Base-by-base conservation (phyloP, 2,113 vertebrate species). In the Clupea harengus region DNA sequence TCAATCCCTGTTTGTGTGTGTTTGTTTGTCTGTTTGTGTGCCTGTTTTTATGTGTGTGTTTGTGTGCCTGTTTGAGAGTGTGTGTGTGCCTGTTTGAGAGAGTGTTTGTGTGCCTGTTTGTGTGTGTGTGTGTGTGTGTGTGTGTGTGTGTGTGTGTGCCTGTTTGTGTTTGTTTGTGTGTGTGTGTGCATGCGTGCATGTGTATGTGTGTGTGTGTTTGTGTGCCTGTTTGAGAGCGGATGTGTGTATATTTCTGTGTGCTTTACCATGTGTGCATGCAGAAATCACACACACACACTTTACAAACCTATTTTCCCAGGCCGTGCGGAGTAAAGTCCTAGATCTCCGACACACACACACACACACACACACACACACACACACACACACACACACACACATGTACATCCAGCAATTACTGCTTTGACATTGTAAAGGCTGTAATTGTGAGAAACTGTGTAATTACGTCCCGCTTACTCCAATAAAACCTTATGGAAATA, bases 301-400 rank as follows among this genome's bases (percentile, higher is more conserved):
- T 50, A 83, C 84, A 86, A 88, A 84, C n/a, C 17, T 18, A 45
- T 82, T 88, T 90, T 90, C 89, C 86, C 87, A 83, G 39, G 84
- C 82, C 50, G 82, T 86, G 80, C 57, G 81, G 45, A 82, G 85
- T 89, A 82, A 39, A 85, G 17, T 0, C 9, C 47, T 49, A 18
- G 47, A 49, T 49, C 47, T 49, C 47, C 10, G 47, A 49, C 47
- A 49, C 47, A 49, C 47, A 49, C 47, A 54, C 52, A 2, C 2
- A 39, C 39, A 39, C 39, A 39, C 39, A 39, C 39, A 39, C 39
- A 39, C 39, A 39, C 39, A 39, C 39, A 39, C 39, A 39, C 39
- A 54, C 81, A 84, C 50, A 64, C 22, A n/a, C 52, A 45, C n/a
- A 83, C 50, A 85, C 46, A 84, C 82, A 88, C 60, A 78, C 82